Evolutionary conservation across 1,140 invertebrate genomes (phyloP), one percentile per base, ranked within the genome.

Genomic region (Pectinophora gossypiella): DNA sequence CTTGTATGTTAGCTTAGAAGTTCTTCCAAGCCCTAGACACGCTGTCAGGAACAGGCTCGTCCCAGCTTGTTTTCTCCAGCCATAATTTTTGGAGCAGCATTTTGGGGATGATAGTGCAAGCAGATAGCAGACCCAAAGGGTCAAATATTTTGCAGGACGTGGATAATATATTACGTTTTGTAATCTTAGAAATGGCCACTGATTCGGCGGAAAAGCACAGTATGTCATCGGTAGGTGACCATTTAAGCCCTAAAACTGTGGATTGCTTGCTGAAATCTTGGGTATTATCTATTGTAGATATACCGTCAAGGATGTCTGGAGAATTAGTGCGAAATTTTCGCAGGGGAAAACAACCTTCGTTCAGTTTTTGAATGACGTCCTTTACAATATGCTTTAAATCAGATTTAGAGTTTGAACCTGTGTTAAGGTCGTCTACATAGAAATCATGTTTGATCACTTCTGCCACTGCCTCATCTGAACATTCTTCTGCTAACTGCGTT

Each of bases 21-120:
- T 48, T 19, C 19, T 7, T 15, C 59, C 59, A 61, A 12, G 13
- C 2, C 13, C 22, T 23, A 36, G 18, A 10, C 12, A 48, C 19
- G 12, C 19, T 9, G 4, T 48, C 32, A 15, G 72, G 63, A 2
- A 40, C 38, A 10, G 83, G 49, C 16, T 75, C 70, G 53, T 89
- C 87, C 85, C 86, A 89, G 44, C 64, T 65, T n/a, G 80, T 10
- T 40, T 71, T 64, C 19, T 18, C 13, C 40, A 57, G 20, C 79
- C 84, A 85, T 7, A 88, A 20, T 44, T 69, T 44, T 72, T 89
- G 86, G 10, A 89, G 45, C 5, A 88, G 56, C 5, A 80, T 67
- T 64, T 89, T 89, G 13, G 65, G 48, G 19, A 35, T 48, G 40
- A 56, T 10, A 10, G 48, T 40, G 23, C 43, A 56, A 7, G 48